Evolutionary conservation across 2,888 invertebrate genomes (phyloP).

Genomic region (Syrista parreyssii): DNA sequence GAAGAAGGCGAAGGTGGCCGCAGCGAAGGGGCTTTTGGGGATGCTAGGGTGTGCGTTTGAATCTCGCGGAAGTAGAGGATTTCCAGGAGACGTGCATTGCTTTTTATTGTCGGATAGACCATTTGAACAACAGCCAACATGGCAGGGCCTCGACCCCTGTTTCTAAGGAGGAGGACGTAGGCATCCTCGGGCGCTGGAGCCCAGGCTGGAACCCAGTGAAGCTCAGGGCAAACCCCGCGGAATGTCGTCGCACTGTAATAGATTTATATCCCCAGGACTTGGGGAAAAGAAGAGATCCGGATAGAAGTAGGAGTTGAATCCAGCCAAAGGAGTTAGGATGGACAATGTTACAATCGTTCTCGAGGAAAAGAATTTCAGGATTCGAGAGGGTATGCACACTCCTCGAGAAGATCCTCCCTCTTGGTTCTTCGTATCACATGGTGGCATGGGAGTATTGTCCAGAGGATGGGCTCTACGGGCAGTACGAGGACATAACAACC

Average conservation of each 20-base stretch:
- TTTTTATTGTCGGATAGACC: slow-evolving; percentile 61
- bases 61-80: slow-evolving; percentile 55
- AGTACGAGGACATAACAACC: background rate
- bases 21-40: slow-evolving; percentile 22
- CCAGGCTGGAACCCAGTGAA: background rate
- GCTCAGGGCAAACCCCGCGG: slow-evolving; percentile 13
- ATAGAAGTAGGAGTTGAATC: slow-evolving; percentile 3
- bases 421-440: background rate
- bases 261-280: slow-evolving; percentile 50
- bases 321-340: slow-evolving; percentile 18
- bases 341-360: slow-evolving; percentile 11
- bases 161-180: background rate
- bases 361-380: slow-evolving; percentile 10
- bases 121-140: slow-evolving; percentile 64
- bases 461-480: background rate
- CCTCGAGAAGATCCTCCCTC: background rate
- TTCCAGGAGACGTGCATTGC: slow-evolving; percentile 56
- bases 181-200: slow-evolving; percentile 6
- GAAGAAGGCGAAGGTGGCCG: slow-evolving; percentile 29
- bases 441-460: background rate
- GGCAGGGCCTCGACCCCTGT: slow-evolving; percentile 31
- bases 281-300: slow-evolving; percentile 26
- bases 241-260: slow-evolving; percentile 51
- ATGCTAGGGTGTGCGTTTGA: slow-evolving; percentile 46
- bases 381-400: slow-evolving; percentile 2